Conservation (phyloP, 1,140 invertebrate species). For the Oreohelix idahoensis region DNA sequence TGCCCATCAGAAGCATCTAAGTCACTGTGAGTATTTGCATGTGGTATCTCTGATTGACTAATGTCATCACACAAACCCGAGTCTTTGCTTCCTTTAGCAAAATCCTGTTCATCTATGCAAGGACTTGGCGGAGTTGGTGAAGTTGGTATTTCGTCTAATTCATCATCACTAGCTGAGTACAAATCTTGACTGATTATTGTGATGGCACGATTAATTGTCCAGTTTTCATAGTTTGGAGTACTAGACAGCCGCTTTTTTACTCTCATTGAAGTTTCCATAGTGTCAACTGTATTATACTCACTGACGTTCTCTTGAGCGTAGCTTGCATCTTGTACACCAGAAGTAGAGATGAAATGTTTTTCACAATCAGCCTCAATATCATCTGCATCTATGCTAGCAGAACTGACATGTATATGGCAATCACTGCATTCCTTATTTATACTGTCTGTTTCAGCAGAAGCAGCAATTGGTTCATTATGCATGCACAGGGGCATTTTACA, state of each 20-base stretch:
- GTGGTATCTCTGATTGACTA: neutral
- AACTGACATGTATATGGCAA: neutral
- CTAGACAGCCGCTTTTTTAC: neutral
- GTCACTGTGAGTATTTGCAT: neutral
- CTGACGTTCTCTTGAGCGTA: neutral
- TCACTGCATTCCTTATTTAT: neutral
- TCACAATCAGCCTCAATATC: neutral
- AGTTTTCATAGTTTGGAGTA: constrained; percentile 15
- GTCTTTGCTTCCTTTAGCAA: constrained; percentile 7
- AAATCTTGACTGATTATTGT: neutral
- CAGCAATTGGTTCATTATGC: neutral
- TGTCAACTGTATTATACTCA: neutral
- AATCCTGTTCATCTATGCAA: neutral
- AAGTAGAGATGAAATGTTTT: neutral
- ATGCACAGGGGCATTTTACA: neutral
- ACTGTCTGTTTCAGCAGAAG: neutral
- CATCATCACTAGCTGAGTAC: constrained; percentile 18
- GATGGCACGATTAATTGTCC: constrained; percentile 13
- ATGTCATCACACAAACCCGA: constrained; percentile 30
- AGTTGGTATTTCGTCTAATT: neutral
- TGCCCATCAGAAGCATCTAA: neutral
- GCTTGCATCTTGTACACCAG: neutral
- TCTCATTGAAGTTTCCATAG: neutral
- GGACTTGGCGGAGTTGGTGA: neutral
- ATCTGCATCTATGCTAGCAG: neutral